phyloP scores from a whole-genome alignment of 2,113 vertebrate genomes.

The Fukomys damarensis region DNA sequence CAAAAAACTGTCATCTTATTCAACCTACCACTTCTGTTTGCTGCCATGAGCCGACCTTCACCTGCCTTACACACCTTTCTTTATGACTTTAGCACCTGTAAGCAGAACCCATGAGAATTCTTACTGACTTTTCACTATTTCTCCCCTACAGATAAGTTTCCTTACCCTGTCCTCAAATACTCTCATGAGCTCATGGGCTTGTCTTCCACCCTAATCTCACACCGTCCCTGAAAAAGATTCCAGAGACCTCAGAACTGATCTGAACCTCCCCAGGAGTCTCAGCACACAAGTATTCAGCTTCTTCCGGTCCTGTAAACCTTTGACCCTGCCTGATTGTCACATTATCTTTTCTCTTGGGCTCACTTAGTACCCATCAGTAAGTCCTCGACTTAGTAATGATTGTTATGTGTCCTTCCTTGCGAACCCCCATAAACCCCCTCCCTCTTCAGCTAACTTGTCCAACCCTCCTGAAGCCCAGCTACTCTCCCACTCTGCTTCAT shows the following conservation, averaged over 20 bases:
- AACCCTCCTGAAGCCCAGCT: neutral
- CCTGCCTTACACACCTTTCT: neutral
- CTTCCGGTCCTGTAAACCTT: neutral
- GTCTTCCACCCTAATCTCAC: neutral
- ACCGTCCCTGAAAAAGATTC: neutral
- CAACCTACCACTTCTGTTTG: neutral
- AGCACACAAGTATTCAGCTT: neutral
- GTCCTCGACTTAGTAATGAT: neutral
- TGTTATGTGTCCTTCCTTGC: neutral
- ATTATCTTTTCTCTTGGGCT: neutral
- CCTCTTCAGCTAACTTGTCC: neutral
- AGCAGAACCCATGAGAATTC: neutral
- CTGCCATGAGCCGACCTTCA: neutral
- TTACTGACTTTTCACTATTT: neutral
- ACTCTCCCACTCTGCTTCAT: neutral
- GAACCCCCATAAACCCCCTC: neutral
- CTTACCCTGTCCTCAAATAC: neutral
- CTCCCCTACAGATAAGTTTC: neutral
- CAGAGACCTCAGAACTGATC: neutral
- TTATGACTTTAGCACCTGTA: neutral
- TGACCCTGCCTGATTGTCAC: neutral
- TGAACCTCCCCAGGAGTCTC: neutral
- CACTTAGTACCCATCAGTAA: neutral
- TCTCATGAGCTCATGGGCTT: neutral
- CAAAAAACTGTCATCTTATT: neutral